Evolutionary conservation across 1,140 invertebrate species (phyloP).

Genomic region (Solen grandis): DNA sequence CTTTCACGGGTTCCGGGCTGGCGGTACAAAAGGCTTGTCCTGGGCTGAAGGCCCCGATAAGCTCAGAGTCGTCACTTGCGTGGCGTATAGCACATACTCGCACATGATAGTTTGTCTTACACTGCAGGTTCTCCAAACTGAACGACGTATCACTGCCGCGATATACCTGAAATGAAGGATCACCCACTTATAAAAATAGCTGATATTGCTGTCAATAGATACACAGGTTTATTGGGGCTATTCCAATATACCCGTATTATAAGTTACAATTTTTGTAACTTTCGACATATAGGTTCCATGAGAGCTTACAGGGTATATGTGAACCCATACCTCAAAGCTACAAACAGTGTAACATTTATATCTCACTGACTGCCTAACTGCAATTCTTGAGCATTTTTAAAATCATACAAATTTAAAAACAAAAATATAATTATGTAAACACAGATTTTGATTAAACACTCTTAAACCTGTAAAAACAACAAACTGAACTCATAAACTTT

Average conservation of each 20-base stretch:
- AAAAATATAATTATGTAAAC: too few species aligned
- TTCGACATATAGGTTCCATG: too few species aligned
- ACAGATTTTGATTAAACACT: too few species aligned
- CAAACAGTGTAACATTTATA: too few species aligned
- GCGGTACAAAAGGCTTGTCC: constrained; percentile 83
- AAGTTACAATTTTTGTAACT: not conserved
- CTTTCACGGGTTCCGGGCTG: constrained; percentile 67
- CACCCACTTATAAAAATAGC: too few species aligned
- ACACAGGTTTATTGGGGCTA: not conserved
- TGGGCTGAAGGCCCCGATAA: constrained; percentile 86
- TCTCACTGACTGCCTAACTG: too few species aligned
- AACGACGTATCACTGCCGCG: constrained; percentile 86
- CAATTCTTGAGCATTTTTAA: too few species aligned
- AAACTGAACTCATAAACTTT: too few species aligned
- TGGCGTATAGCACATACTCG: constrained; percentile 88
- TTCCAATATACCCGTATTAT: not conserved
- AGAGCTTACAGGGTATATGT: too few species aligned
- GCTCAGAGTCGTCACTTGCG: constrained; percentile 81
- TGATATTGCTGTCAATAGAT: not conserved
- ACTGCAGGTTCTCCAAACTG: constrained; percentile 85
- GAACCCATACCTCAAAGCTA: too few species aligned
- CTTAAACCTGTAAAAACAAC: too few species aligned
- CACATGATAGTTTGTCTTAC: constrained; percentile 87
- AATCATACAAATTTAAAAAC: too few species aligned
- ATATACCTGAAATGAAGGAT: constrained; percentile 85